Evolutionary conservation across 2,888 invertebrate species (phyloP).

Genomic region (Hirtodrosophila histrioides): DNA sequence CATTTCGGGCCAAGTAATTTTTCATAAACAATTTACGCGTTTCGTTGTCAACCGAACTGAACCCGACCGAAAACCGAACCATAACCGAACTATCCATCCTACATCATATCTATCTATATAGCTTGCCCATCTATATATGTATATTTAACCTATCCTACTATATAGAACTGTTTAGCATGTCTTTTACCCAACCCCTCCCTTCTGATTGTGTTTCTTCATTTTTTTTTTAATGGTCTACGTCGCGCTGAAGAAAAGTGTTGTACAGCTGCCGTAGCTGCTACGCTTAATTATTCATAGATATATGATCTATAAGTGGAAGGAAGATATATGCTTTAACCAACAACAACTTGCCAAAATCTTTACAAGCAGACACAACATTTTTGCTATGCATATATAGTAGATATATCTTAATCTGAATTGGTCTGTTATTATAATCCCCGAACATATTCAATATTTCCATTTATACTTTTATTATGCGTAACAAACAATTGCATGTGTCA

Average conservation of each 20-base stretch:
- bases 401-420: neutral
- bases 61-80: constrained; percentile 4
- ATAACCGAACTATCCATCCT: constrained; percentile 26
- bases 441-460: constrained; percentile 27
- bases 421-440: constrained; percentile 27
- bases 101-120: constrained; percentile 20
- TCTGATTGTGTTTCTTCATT: constrained; percentile 7
- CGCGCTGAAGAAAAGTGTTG: constrained; percentile 57
- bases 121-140: constrained; percentile 8
- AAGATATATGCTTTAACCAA: constrained; percentile 8
- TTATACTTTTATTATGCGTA: constrained; percentile 46
- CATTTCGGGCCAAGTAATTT: constrained; percentile 79
- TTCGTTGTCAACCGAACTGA: constrained; percentile 39
- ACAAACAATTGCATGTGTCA: constrained; percentile 71
- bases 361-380: constrained; percentile 20
- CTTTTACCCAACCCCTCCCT: neutral
- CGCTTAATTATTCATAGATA: constrained; percentile 74
- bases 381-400: neutral
- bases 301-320: constrained; percentile 24
- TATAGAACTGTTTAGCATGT: constrained; percentile 2
- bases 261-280: constrained; percentile 67
- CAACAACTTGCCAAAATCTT: constrained; percentile 23
- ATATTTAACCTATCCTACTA: constrained; percentile 12
- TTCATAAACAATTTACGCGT: constrained; percentile 80
- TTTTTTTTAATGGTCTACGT: constrained; percentile 34